Percentiles rank a stretch among this genome's conserved stretches.
Evolutionary conservation across 2,797 vertebrate genomes (phyloP).

Genomic region (Okamejei kenojei): DNA sequence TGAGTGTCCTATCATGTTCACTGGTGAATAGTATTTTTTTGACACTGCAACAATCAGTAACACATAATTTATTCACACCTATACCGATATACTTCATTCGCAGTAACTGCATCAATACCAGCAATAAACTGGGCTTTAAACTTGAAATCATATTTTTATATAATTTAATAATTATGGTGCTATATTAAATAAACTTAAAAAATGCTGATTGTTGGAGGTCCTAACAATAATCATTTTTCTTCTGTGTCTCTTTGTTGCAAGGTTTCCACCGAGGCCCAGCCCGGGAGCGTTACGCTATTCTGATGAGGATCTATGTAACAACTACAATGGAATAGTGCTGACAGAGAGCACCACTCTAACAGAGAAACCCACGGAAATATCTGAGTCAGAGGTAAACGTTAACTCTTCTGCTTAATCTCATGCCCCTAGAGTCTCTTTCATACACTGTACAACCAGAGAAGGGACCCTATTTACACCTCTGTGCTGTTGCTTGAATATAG

Average conservation of each 20-base stretch:
- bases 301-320: slow-evolving; percentile 87
- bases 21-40: not conserved
- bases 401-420: not conserved
- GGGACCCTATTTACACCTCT: not conserved
- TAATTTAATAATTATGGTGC: not conserved
- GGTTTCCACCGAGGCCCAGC: slow-evolving; percentile 89
- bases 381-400: slow-evolving; percentile 78
- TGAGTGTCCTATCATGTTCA: not conserved
- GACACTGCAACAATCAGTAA: not conserved
- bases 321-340: slow-evolving; percentile 79
- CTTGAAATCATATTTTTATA: not conserved
- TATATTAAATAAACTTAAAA: not conserved
- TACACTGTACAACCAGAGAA: not conserved
- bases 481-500: not conserved
- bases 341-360: slow-evolving; percentile 75
- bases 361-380: slow-evolving; percentile 76
- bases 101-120: not conserved
- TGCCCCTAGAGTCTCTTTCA: not conserved
- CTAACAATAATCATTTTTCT: not conserved
- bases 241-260: slow-evolving; percentile 43
- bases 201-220: not conserved
- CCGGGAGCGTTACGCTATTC: slow-evolving; percentile 89
- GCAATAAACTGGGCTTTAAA: not conserved
- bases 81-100: not conserved
- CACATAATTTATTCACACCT: not conserved